Evolutionary conservation across 2,797 vertebrate species (phyloP).

Genomic region (Myiotriccus ornatus): DNA sequence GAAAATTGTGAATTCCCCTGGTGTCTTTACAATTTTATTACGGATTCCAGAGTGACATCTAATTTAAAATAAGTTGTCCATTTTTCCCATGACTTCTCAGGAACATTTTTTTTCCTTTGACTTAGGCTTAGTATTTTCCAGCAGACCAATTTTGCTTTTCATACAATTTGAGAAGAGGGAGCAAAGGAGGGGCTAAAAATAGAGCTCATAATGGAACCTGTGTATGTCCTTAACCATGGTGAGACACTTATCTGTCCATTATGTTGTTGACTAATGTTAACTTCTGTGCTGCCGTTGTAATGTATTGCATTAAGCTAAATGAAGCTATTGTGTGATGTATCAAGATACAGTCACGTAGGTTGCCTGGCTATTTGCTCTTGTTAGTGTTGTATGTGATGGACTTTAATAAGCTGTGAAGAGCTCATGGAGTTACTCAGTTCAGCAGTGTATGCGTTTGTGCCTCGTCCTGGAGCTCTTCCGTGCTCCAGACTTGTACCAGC

Average conservation of each 20-base stretch:
- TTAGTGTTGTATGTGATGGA: slow-evolving; percentile 31
- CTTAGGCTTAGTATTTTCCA: slow-evolving; percentile 15
- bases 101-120: not conserved
- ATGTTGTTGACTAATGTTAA: slow-evolving; percentile 64
- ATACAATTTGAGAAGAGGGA: slow-evolving; percentile 11
- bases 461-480: not conserved
- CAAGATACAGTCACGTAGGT: slow-evolving; percentile 37
- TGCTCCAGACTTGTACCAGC: not conserved
- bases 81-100: not conserved
- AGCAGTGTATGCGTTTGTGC: not conserved
- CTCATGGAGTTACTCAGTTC: not conserved
- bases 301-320: slow-evolving; percentile 66
- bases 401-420: slow-evolving; percentile 40
- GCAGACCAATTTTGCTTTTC: slow-evolving; percentile 19
- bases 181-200: slow-evolving; percentile 42
- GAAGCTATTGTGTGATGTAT: slow-evolving; percentile 50
- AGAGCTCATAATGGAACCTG: slow-evolving; percentile 49
- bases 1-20: not conserved
- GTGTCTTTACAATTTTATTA: slow-evolving; percentile 12
- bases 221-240: slow-evolving; percentile 45
- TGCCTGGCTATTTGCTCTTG: slow-evolving; percentile 47
- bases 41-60: not conserved
- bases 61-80: not conserved
- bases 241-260: slow-evolving; percentile 62
- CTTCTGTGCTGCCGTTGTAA: slow-evolving; percentile 55